Percentiles rank a stretch among this genome's conserved stretches.
phyloP scores from a whole-genome alignment of 2,113 vertebrate species.

The Pholis gunnellus region DNA sequence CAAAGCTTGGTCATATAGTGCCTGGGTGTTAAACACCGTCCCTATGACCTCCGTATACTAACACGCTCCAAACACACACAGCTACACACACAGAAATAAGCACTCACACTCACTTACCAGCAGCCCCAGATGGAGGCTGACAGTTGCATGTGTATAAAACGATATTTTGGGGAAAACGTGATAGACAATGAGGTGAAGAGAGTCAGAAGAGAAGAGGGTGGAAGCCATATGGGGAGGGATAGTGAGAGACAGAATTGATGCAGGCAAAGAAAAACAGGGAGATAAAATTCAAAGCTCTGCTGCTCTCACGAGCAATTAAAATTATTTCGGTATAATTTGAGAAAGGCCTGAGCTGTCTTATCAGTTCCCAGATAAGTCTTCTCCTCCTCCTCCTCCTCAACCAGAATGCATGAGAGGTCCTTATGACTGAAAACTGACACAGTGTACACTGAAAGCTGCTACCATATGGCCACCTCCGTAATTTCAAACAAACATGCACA shows the following conservation, averaged over 20 bases:
- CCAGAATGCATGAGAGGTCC: slow-evolving; percentile 45
- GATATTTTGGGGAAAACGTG: slow-evolving; percentile 50
- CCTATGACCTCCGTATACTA: slow-evolving; percentile 52
- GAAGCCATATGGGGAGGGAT: slow-evolving; percentile 30
- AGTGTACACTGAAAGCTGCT: slow-evolving; percentile 36
- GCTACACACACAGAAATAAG: slow-evolving; percentile 28
- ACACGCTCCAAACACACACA: slow-evolving; percentile 17
- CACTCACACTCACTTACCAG: slow-evolving; percentile 32
- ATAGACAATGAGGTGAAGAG: slow-evolving; percentile 46
- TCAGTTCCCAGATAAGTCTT: slow-evolving; percentile 55
- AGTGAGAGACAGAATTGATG: slow-evolving; percentile 31
- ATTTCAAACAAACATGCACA: neutral
- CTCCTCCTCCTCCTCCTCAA: slow-evolving; percentile 13
- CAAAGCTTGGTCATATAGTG: slow-evolving; percentile 56
- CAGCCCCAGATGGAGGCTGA: slow-evolving; percentile 47
- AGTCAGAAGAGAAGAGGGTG: slow-evolving; percentile 29
- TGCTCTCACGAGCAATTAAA: slow-evolving; percentile 65
- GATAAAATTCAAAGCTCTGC: slow-evolving; percentile 58
- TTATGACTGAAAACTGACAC: slow-evolving; percentile 57
- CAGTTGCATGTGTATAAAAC: slow-evolving; percentile 52
- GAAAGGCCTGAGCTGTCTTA: slow-evolving; percentile 46
- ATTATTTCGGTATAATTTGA: slow-evolving; percentile 68
- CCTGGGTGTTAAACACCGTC: slow-evolving; percentile 56
- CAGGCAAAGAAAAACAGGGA: slow-evolving; percentile 39
- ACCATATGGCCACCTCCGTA: slow-evolving; percentile 18